phyloP scores from a whole-genome alignment of 2,888 invertebrate species.

The Drosophila pseudotalamancana region DNA sequence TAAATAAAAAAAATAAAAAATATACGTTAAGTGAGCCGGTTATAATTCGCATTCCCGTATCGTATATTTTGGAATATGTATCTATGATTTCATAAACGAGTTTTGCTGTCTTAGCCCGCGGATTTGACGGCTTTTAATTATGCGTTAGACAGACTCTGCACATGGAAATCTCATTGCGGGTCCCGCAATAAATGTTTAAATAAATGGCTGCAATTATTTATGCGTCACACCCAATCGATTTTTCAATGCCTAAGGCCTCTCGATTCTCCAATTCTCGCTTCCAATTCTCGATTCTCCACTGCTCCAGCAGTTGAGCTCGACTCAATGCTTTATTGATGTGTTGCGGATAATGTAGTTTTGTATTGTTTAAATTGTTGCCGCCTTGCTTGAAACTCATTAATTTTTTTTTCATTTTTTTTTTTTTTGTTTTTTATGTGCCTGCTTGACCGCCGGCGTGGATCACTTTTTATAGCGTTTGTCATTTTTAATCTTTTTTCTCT shows the following conservation, averaged over 20 bases:
- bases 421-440: constrained; percentile 20
- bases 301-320: constrained; percentile 1
- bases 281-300: constrained; percentile 5
- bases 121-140: constrained; percentile 73
- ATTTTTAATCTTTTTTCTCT: constrained; percentile 22
- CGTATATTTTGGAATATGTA: constrained; percentile 35
- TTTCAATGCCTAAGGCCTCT: constrained; percentile 36
- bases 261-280: constrained; percentile 6
- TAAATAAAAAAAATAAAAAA: not conserved
- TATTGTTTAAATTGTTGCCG: constrained; percentile 47
- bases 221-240: constrained; percentile 77
- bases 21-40: constrained; percentile 52
- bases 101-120: constrained; percentile 46
- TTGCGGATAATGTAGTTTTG: constrained; percentile 54
- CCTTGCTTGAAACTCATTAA: constrained; percentile 24
- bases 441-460: constrained; percentile 43
- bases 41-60: constrained; percentile 42
- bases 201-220: constrained; percentile 75
- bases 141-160: constrained; percentile 57
- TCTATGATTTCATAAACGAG: constrained; percentile 66
- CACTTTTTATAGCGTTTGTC: constrained; percentile 30
- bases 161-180: constrained; percentile 41
- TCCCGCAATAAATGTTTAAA: constrained; percentile 58
- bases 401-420: not conserved
- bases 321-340: constrained; percentile 57